Evolutionary conservation across 1,140 invertebrate genomes (phyloP), one percentile per base, ranked within the genome.

Genomic region (Archegozetes longisetosus): DNA sequence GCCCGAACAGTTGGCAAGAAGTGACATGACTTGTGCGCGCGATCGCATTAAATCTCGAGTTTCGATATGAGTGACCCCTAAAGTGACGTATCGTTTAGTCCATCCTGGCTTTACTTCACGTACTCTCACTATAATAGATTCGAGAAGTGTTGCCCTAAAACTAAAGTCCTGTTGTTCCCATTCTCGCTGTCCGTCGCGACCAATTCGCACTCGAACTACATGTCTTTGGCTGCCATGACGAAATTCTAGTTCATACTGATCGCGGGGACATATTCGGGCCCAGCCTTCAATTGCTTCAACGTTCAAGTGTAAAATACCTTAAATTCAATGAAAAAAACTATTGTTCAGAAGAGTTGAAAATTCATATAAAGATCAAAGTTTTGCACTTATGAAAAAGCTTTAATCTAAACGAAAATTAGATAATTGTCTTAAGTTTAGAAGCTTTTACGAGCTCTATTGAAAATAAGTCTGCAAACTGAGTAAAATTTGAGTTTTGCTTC

Each of bases 201-300:
- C 57, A 24, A 58, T 58, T 9, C 47, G 17, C 1, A 58, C 57
- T 1, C 57, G 25, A 17, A 58, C 20, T 6, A 51, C 47, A 24
- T 46, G 57, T 22, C 57, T 2, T 24, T 58, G 57, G 20, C 49
- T 20, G 13, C 57, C 57, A 40, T 58, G 48, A 4, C 57, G 46
- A 25, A 58, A 58, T 24, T 58, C 57, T 6, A 58, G 12, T 24
- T 58, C 57, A 40, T 58, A 58, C 14, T 53, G 17, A 40, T 58
- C 57, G 1, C 57, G 1, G 12, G 57, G 57, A 53, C 57, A 58
- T 1, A 58, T 58, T 17, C 57, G 57, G 12, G 57, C 57, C 17
- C n/a, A 58, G 25, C 57, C 57, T 25, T 58, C 57, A 12, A 58
- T 23, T 9, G 49, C 47, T 53, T 58, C 57, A 1, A 58, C 57